Evolutionary conservation across 2,888 invertebrate species (phyloP), one percentile per base, ranked within the genome.

Genomic region (Lathronympha strigana): DNA sequence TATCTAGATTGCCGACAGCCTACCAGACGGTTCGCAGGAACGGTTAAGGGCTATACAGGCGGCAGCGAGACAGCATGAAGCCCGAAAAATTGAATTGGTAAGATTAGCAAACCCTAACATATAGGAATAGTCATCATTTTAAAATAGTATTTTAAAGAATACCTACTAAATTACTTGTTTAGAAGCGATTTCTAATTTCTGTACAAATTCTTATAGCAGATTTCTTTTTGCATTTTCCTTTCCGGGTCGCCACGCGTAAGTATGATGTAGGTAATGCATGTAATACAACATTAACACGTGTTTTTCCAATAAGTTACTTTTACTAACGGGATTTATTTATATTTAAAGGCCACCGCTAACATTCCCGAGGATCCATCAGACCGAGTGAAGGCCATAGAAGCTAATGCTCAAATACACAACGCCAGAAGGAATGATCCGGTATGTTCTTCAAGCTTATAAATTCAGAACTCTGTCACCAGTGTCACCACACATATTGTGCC

Each of bases 321-420:
- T 36, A 36, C 13, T 11, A 36, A 13, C n/a, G n/a, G n/a, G 5
- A 21, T 5, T 21, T 2, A 19, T 51, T 28, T 36, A 4, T 36
- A 23, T 36, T 53, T n/a, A 15, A 21, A 53, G 53, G 57, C 57
- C 8, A 57, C 57, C 13, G 57, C 57, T 6, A 21, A 21, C 21
- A 4, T 57, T 6, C 57, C 57, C 2, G 57, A 57, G 5, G 43
- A 31, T 3, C 43, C 57, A 11, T 45, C 19, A 19, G 21, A 3
- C 31, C 43, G 57, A 43, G 15, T 57, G 31, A 57, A 57, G n/a
- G 57, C 57, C 6, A 45, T 57, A 28, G 43, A 45, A 28, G 4
- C 13, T 19, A 45, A 57, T 43, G 55, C 55, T 13, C 55, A 55
- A 9, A 55, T 55, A 28, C 57, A 57, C 9, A 19, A 21, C 2